Percentiles rank a stretch among this genome's conserved stretches.
Evolutionary conservation across 2,888 invertebrate genomes (phyloP).

Genomic region (Smittia sp.): DNA sequence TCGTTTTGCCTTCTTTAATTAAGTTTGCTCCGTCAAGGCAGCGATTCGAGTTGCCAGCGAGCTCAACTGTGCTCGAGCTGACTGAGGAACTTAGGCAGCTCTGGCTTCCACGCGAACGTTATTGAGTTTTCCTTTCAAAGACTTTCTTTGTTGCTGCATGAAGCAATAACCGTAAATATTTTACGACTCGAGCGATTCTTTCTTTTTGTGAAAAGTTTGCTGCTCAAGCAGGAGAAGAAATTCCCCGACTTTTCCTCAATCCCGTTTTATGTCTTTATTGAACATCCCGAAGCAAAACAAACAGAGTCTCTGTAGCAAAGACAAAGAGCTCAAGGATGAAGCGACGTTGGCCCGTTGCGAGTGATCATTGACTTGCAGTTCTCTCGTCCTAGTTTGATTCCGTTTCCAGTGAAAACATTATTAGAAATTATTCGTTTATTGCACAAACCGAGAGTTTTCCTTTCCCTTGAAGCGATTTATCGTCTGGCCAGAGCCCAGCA

Average conservation of each 20-base stretch:
- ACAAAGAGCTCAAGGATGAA: conserved; percentile 24
- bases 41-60: background rate
- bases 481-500: background rate
- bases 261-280: conserved; percentile 30
- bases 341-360: conserved; percentile 22
- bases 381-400: conserved; percentile 4
- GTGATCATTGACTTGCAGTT: conserved; percentile 14
- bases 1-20: conserved; percentile 11
- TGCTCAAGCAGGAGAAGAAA: conserved; percentile 17
- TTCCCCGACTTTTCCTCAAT: conserved; percentile 4
- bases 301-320: background rate
- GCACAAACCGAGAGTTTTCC: background rate
- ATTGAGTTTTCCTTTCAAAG: conserved; percentile 11
- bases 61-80: background rate
- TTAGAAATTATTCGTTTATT: conserved; percentile 34
- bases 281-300: conserved; percentile 13
- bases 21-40: background rate
- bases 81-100: background rate
- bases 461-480: background rate
- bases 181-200: background rate
- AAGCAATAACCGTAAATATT: conserved; percentile 28
- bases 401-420: conserved; percentile 33
- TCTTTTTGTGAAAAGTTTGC: background rate
- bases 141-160: background rate
- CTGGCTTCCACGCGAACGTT: conserved; percentile 29